These are phyloP conservation scores for Leucophenga varia DNA, from an alignment of 1,140 invertebrate species.

Conservation along the genomic window DNA sequence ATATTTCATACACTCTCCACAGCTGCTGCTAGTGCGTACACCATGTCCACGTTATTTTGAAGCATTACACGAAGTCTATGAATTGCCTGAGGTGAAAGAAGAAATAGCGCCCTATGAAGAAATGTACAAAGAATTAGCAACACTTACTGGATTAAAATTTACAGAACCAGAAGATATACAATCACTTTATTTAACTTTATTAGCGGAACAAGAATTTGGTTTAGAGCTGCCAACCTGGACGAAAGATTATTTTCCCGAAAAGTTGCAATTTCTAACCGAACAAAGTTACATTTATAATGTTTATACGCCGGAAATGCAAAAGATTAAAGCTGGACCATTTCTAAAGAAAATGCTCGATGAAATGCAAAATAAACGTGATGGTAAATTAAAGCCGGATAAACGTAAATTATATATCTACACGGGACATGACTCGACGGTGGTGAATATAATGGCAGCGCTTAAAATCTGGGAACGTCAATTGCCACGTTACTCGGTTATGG, in stretches of 20 bases:
- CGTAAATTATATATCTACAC: slow-evolving; percentile 69
- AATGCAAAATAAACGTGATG: slow-evolving; percentile 60
- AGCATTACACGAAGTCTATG: slow-evolving; percentile 59
- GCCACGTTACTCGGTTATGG: slow-evolving; percentile 71
- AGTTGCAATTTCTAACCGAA: slow-evolving; percentile 60
- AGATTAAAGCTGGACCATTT: slow-evolving; percentile 64
- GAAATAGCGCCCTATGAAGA: slow-evolving; percentile 59
- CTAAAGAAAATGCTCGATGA: slow-evolving; percentile 67
- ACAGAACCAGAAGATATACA: slow-evolving; percentile 65
- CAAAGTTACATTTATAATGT: slow-evolving; percentile 64
- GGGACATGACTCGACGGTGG: slow-evolving; percentile 76
- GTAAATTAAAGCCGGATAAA: slow-evolving; percentile 56
- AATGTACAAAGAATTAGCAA: slow-evolving; percentile 61
- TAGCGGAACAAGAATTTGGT: slow-evolving; percentile 65
- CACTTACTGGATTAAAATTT: slow-evolving; percentile 62
- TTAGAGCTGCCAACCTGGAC: slow-evolving; percentile 66
- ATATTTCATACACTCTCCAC: too few relatives aligned
- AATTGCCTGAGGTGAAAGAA: slow-evolving; percentile 57
- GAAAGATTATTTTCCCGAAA: slow-evolving; percentile 63
- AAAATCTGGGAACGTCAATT: slow-evolving; percentile 71
- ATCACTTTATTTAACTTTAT: slow-evolving; percentile 65
- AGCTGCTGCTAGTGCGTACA: slow-evolving; percentile 62
- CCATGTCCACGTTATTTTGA: slow-evolving; percentile 63
- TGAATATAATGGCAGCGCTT: slow-evolving; percentile 68
- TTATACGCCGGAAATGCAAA: slow-evolving; percentile 63